phyloP scores from a whole-genome alignment of 2,113 vertebrate genomes.

The Chitala chitala region DNA sequence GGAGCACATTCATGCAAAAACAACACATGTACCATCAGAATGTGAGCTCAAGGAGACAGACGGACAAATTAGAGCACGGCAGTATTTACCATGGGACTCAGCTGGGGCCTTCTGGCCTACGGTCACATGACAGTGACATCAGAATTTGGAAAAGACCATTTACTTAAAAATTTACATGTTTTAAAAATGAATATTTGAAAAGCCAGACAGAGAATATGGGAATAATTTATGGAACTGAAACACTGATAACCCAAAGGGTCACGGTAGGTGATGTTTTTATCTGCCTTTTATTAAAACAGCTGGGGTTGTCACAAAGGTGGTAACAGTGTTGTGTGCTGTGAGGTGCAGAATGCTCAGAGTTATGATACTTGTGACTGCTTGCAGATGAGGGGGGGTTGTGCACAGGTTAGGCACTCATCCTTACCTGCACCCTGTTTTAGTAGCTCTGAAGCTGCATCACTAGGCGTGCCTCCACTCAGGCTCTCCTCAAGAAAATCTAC shows the following conservation, averaged over 20 bases:
- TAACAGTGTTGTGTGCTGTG: too few species aligned
- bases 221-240: neutral
- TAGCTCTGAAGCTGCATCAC: constrained; percentile 71
- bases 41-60: constrained; percentile 7
- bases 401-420: constrained; percentile 19
- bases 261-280: neutral
- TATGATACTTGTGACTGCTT: too few species aligned
- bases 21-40: neutral
- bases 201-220: neutral
- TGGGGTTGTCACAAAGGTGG: too few species aligned
- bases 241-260: neutral
- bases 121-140: constrained; percentile 48
- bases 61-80: constrained; percentile 33
- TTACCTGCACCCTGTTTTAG: constrained; percentile 94
- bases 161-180: constrained; percentile 2
- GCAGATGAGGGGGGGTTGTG: too few species aligned
- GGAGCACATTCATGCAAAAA: constrained; percentile 6
- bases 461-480: constrained; percentile 60
- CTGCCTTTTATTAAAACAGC: too few species aligned
- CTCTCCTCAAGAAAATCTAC: constrained; percentile 84
- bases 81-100: constrained; percentile 66
- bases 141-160: constrained; percentile 36
- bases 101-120: constrained; percentile 62
- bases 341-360: too few species aligned
- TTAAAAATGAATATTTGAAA: constrained; percentile 16